phyloP scores from a whole-genome alignment of 2,113 vertebrate species.

The Rhipidura dahli region DNA sequence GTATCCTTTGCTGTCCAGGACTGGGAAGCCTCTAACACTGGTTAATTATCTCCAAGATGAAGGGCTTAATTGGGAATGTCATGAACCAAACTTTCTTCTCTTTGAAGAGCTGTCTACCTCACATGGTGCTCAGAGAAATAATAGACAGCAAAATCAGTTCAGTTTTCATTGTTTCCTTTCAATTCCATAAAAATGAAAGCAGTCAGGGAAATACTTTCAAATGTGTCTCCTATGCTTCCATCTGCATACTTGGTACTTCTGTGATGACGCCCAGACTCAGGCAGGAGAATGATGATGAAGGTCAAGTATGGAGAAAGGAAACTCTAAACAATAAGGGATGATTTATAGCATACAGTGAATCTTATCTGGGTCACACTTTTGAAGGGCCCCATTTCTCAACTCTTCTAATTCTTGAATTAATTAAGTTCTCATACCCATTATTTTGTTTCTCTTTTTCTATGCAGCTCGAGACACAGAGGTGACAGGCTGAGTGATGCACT shows the following conservation, averaged over 20 bases:
- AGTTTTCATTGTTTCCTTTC: constrained; percentile 61
- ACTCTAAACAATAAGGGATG: constrained; percentile 62
- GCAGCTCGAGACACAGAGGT: constrained; percentile 29
- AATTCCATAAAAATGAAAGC: constrained; percentile 36
- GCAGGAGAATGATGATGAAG: constrained; percentile 62
- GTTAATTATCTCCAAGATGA: constrained; percentile 58
- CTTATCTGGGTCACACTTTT: constrained; percentile 52
- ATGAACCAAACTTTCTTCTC: constrained; percentile 57
- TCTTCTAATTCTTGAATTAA: constrained; percentile 71
- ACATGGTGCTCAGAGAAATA: constrained; percentile 64
- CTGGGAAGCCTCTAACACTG: constrained; percentile 47
- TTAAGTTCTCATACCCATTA: constrained; percentile 53
- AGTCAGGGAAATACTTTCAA: constrained; percentile 24
- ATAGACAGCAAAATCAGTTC: constrained; percentile 49
- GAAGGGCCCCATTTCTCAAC: constrained; percentile 47
- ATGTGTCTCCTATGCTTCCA: constrained; percentile 5
- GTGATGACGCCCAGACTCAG: constrained; percentile 44
- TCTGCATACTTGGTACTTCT: constrained; percentile 35
- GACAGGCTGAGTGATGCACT: constrained; percentile 65
- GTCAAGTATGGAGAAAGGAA: constrained; percentile 65
- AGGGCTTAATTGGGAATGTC: constrained; percentile 55
- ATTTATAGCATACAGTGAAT: constrained; percentile 34
- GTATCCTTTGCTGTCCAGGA: constrained; percentile 64
- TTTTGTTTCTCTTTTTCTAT: constrained; percentile 34
- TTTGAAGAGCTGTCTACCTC: constrained; percentile 63